phyloP scores from a whole-genome alignment of 2,797 vertebrate species.

The Danio choprae region DNA sequence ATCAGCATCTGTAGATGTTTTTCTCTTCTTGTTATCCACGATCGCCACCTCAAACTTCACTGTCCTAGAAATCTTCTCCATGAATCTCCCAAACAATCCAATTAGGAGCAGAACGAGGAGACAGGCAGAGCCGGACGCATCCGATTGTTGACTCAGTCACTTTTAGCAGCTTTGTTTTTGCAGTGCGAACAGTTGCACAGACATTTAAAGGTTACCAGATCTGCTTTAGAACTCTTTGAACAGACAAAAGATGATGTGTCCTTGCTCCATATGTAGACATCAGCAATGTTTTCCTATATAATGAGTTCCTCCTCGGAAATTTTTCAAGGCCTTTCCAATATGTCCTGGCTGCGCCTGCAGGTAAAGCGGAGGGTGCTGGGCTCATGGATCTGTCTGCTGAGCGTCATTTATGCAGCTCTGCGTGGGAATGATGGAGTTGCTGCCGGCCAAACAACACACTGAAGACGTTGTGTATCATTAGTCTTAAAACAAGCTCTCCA shows the following conservation, averaged over 20 bases:
- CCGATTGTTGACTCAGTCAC: constrained; percentile 41
- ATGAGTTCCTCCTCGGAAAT: constrained; percentile 52
- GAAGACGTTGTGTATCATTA: constrained; percentile 62
- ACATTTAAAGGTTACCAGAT: constrained; percentile 35
- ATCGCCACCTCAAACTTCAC: constrained; percentile 13
- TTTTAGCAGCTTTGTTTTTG: constrained; percentile 28
- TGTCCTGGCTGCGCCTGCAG: constrained; percentile 53
- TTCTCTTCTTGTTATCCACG: constrained; percentile 22
- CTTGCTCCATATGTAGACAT: constrained; percentile 53
- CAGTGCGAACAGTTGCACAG: not conserved
- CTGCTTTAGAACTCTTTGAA: constrained; percentile 32
- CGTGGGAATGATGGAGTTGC: constrained; percentile 56
- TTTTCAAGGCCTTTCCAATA: constrained; percentile 56
- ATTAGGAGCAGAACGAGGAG: constrained; percentile 8
- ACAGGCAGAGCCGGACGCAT: constrained; percentile 11
- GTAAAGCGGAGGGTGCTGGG: constrained; percentile 51
- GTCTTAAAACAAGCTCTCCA: constrained; percentile 59
- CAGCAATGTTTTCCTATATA: constrained; percentile 54
- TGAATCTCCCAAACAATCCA: constrained; percentile 45
- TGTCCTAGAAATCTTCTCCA: constrained; percentile 39
- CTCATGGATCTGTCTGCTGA: constrained; percentile 61
- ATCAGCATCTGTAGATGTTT: constrained; percentile 31
- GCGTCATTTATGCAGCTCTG: constrained; percentile 56
- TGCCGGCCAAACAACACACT: constrained; percentile 55
- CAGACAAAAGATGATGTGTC: constrained; percentile 43